A percentile compares a stretch with the other conserved stretches of the same genome.
Evolutionary conservation across 2,888 invertebrate species (phyloP).

Genomic region (Amblyjoppa proteus): DNA sequence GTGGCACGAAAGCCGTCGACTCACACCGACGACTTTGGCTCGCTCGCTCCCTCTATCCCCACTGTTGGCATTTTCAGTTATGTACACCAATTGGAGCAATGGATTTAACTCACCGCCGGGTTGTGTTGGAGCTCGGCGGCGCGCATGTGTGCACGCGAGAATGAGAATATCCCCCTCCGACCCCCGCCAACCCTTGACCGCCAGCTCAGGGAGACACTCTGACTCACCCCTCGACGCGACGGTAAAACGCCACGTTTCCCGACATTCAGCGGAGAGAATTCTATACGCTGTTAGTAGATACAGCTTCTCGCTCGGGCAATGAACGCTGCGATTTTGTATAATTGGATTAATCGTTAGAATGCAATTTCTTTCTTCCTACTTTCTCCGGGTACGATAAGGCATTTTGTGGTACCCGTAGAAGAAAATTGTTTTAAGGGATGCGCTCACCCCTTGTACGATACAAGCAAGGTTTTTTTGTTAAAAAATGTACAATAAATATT

Average conservation of each 20-base stretch:
- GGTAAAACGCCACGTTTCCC: conserved; percentile 40
- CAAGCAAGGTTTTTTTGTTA: neutral
- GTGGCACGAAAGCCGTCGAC: conserved; percentile 68
- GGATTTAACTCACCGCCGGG: conserved; percentile 32
- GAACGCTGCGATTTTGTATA: conserved; percentile 1
- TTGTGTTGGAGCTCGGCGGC: neutral
- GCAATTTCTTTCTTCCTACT: neutral
- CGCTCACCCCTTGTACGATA: too few species aligned
- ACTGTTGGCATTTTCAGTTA: neutral
- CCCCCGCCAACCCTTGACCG: conserved; percentile 36
- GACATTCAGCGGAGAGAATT: neutral
- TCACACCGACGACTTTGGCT: conserved; percentile 20
- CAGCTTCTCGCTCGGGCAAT: neutral
- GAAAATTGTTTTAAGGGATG: too few species aligned
- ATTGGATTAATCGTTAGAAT: conserved; percentile 1
- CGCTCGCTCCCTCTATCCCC: conserved; percentile 28
- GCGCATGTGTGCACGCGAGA: conserved; percentile 18
- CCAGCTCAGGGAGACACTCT: conserved; percentile 41
- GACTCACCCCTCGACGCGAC: conserved; percentile 48
- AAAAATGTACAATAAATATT: neutral
- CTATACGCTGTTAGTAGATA: neutral
- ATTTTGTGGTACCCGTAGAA: too few species aligned
- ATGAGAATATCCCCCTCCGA: conserved; percentile 18
- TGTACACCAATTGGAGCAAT: conserved; percentile 50
- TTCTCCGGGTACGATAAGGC: too few species aligned